Conservation (phyloP, 1,140 invertebrate genomes). For the Onthophagus taurus region DNA sequence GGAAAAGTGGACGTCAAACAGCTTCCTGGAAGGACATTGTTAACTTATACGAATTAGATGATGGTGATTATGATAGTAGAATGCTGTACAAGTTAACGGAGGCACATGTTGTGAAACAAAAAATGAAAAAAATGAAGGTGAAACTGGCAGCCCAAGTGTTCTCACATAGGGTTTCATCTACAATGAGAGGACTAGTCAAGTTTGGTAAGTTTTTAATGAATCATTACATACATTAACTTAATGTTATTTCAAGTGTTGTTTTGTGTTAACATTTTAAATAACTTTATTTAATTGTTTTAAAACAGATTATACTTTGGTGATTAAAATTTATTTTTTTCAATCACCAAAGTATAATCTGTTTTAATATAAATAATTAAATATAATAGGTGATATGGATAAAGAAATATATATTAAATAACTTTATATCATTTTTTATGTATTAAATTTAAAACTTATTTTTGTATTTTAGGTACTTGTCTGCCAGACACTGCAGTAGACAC, state of each 20-base stretch:
- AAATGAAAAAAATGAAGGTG: conserved; percentile 5
- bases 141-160: conserved; percentile 2
- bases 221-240: no score
- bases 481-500: conserved; percentile 7
- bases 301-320: no score
- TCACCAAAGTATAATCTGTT: no score
- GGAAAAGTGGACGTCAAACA: background rate
- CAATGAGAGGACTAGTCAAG: background rate
- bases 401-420: no score
- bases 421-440: no score
- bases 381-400: no score
- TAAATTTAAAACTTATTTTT: background rate
- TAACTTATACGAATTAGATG: background rate
- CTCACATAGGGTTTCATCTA: background rate
- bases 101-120: background rate
- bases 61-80: background rate
- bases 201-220: conserved; percentile 3
- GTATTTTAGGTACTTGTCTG: conserved; percentile 5
- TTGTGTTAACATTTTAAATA: no score
- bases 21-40: background rate
- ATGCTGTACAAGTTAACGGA: background rate
- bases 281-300: no score
- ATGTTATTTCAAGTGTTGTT: no score
- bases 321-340: no score
- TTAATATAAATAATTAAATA: no score